Percentiles rank a stretch among this genome's conserved stretches.
Conservation (phyloP, 2,113 vertebrate genomes). For the Cephalophus harveyi region DNA sequence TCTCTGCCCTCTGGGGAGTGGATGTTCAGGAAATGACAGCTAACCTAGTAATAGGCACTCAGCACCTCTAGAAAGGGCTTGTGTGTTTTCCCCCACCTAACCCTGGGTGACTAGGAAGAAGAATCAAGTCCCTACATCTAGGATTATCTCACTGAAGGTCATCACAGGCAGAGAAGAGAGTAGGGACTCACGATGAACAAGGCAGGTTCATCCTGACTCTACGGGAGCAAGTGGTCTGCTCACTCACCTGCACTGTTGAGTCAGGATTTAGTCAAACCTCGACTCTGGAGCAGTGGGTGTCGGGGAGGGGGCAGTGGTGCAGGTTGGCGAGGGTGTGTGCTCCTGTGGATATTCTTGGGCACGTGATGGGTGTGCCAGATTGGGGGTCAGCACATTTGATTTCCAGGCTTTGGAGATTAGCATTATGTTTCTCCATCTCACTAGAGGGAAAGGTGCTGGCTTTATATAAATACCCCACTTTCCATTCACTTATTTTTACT, state of each 20-base stretch:
- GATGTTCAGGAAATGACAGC: not conserved
- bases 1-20: not conserved
- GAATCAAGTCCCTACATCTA: not conserved
- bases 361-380: too few relatives aligned
- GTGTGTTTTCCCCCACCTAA: not conserved
- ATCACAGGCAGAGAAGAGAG: not conserved
- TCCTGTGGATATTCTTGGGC: accelerated
- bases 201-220: not conserved
- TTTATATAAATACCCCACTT: not conserved
- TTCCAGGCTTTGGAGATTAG: not conserved
- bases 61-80: not conserved
- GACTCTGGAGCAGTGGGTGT: not conserved
- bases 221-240: not conserved
- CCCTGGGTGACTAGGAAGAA: not conserved
- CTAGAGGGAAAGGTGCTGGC: not conserved
- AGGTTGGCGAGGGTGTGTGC: accelerated
- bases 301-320: accelerated
- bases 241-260: not conserved
- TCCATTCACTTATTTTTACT: not conserved
- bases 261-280: not conserved
- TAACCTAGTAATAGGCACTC: not conserved
- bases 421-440: not conserved
- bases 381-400: not conserved
- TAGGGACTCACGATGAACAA: too few relatives aligned
- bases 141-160: not conserved